Percentiles rank a stretch among this genome's conserved stretches.
phyloP scores from a whole-genome alignment of 2,797 vertebrate genomes.

The Urocyon cinereoargenteus region DNA sequence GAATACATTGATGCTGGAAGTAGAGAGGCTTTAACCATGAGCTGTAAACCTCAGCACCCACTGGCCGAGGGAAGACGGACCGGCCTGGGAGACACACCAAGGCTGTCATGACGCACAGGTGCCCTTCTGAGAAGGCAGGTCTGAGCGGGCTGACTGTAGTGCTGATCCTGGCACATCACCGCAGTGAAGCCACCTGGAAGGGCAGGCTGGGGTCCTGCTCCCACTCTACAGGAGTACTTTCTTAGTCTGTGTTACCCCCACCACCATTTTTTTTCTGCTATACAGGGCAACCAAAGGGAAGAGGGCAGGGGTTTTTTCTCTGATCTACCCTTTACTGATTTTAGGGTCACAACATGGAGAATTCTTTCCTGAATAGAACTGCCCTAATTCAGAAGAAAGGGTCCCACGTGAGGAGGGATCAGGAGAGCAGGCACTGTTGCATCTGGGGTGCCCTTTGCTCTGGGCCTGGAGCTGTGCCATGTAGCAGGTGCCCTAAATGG shows the following conservation, averaged over 20 bases:
- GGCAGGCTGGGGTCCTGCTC: not conserved
- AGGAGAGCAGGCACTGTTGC: not conserved
- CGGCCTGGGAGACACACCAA: accelerated
- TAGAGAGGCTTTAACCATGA: accelerated
- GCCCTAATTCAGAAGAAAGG: not conserved
- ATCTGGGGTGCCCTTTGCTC: not conserved
- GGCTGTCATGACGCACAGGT: not conserved
- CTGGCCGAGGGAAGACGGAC: accelerated
- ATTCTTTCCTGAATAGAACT: not conserved
- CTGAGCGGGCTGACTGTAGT: accelerated
- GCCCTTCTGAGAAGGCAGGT: not conserved
- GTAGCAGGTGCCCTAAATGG: not conserved
- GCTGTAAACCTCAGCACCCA: accelerated
- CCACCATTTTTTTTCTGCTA: not conserved
- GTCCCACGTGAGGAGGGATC: accelerated
- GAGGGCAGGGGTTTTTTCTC: not conserved
- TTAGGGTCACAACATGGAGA: not conserved
- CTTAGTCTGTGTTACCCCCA: not conserved
- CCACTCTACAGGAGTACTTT: not conserved
- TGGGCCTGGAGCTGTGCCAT: not conserved
- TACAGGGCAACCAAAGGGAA: not conserved
- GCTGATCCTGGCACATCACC: not conserved
- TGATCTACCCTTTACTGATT: not conserved
- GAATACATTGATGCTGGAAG: accelerated
- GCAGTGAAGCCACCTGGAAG: accelerated